A percentile compares a stretch with the other conserved stretches of the same genome.
phyloP scores from a whole-genome alignment of 92 coral and sea anemone species.

The Siderastrea siderea region DNA sequence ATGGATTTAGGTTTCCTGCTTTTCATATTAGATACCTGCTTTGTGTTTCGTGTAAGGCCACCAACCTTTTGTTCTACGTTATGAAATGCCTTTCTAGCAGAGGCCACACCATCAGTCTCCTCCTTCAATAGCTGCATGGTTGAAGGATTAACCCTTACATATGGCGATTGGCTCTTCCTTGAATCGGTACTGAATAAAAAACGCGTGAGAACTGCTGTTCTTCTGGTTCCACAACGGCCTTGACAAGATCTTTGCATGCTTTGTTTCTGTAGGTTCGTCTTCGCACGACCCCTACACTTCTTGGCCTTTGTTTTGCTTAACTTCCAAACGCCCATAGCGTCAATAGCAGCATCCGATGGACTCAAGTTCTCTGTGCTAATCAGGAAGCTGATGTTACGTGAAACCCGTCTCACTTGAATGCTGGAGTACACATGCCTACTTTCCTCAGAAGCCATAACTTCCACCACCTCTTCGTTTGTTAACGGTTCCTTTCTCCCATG shows the following conservation, averaged over 20 bases:
- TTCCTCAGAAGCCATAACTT: constrained; percentile 10
- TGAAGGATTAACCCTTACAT: constrained; percentile 40
- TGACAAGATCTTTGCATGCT: constrained; percentile 19
- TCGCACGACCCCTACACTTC: constrained; percentile 21
- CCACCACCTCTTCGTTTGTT: constrained; percentile 21
- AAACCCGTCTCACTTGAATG: constrained; percentile 10
- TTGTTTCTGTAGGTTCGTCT: constrained; percentile 20
- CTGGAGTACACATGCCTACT: constrained; percentile 19
- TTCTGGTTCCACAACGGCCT: constrained; percentile 18
- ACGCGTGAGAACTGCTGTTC: constrained; percentile 16
- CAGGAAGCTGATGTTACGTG: constrained; percentile 24
- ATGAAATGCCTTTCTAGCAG: constrained; percentile 52
- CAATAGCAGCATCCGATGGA: constrained; percentile 42
- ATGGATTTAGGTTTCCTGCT: constrained; percentile 29
- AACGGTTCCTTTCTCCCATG: constrained; percentile 18
- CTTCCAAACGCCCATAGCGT: constrained; percentile 61
- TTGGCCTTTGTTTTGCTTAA: constrained; percentile 27
- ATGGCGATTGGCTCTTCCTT: constrained; percentile 24
- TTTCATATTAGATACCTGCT: constrained; percentile 43
- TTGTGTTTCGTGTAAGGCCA: constrained; percentile 51
- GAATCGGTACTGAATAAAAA: constrained; percentile 12
- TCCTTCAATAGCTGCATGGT: constrained; percentile 28
- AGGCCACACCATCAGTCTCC: constrained; percentile 15
- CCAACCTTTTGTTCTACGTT: constrained; percentile 37
- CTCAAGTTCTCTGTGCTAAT: constrained; percentile 34